Evolutionary conservation across 2,113 vertebrate species (phyloP).

Genomic region (Semnornis frantzii): DNA sequence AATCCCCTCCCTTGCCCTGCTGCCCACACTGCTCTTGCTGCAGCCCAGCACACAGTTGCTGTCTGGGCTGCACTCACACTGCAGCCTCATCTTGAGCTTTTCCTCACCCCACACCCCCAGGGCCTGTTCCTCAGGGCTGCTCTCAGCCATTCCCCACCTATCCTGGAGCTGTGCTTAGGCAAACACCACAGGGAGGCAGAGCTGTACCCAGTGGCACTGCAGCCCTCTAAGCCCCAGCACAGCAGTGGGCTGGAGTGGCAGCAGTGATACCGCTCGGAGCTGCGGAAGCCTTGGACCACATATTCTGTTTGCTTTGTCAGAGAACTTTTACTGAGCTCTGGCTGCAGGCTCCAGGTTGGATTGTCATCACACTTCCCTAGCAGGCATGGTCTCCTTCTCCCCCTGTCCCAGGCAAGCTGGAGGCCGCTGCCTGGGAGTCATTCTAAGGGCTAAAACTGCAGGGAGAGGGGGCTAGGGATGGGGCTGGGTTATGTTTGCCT

Average conservation of each 20-base stretch:
- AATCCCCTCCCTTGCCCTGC: too few relatives aligned
- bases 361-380: not conserved
- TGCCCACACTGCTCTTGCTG: too few relatives aligned
- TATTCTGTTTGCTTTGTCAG: not conserved
- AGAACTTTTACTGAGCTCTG: not conserved
- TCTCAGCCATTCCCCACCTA: too few relatives aligned
- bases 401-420: not conserved
- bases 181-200: not conserved
- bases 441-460: not conserved
- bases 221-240: not conserved
- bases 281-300: not conserved
- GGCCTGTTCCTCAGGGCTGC: too few relatives aligned
- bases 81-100: too few relatives aligned
- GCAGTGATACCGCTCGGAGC: not conserved
- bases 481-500: not conserved
- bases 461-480: not conserved
- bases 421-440: not conserved
- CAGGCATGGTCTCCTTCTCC: not conserved
- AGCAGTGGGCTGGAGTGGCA: not conserved
- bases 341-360: not conserved
- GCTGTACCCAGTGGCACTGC: not conserved
- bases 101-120: too few relatives aligned
- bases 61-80: too few relatives aligned
- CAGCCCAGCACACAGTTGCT: too few relatives aligned
- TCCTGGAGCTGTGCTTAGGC: not conserved